phyloP scores from a whole-genome alignment of 2,113 vertebrate species.

The Gymnarchus niloticus region DNA sequence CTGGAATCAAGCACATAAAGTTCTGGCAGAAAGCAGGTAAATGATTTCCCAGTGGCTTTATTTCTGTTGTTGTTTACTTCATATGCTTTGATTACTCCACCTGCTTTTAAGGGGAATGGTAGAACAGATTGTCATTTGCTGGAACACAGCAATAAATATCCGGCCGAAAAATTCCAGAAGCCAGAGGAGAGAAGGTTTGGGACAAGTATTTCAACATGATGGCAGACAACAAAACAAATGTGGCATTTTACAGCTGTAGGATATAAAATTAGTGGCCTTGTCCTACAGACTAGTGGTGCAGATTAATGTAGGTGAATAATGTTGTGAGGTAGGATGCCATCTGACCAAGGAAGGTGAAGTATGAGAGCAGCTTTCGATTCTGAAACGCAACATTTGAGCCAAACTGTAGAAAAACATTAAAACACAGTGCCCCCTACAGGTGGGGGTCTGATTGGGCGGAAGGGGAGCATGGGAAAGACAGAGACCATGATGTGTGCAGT shows the following conservation, averaged over 20 bases:
- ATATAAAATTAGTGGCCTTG: not conserved
- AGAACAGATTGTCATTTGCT: not conserved
- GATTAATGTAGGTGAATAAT: not conserved
- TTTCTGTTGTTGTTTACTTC: not conserved
- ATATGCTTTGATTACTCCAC: not conserved
- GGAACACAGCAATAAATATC: not conserved
- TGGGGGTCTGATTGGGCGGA: conserved; percentile 89
- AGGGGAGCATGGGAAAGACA: conserved; percentile 81
- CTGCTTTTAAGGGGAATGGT: not conserved
- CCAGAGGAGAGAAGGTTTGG: not conserved
- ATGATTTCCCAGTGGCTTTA: not conserved
- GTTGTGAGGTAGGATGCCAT: not conserved
- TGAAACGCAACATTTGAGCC: not conserved
- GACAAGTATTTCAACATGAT: not conserved
- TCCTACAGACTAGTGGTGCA: not conserved
- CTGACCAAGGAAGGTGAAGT: not conserved
- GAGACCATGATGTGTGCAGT: conserved; percentile 98
- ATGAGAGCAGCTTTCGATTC: not conserved
- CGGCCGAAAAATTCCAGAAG: not conserved
- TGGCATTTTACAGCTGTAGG: conserved; percentile 11
- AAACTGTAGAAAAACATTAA: not conserved
- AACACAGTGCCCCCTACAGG: conserved; percentile 59
- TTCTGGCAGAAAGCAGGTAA: conserved; percentile 97
- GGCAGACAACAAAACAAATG: not conserved
- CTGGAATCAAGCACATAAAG: conserved; percentile 94